phyloP scores from a whole-genome alignment of 2,888 invertebrate genomes.

The Ernsta delagoae region DNA sequence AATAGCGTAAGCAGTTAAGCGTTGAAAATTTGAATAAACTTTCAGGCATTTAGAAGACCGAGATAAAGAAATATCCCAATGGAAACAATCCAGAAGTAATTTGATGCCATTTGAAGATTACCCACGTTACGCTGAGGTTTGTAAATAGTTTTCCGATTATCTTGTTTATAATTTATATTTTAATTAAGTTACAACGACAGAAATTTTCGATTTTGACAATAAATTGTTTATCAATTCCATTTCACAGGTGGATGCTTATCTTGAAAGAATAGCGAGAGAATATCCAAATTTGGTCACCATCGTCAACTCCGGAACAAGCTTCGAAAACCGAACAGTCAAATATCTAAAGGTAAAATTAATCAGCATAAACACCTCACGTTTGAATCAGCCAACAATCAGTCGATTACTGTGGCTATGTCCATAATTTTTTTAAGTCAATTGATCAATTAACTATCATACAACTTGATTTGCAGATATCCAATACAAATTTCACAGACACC shows the following conservation, averaged over 20 bases:
- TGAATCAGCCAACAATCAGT: slow-evolving; percentile 60
- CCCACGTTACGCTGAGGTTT: slow-evolving; percentile 79
- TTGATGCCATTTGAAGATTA: slow-evolving; percentile 83
- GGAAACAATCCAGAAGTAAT: slow-evolving; percentile 40
- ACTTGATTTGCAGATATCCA: slow-evolving; percentile 78
- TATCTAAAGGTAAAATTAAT: slow-evolving; percentile 75
- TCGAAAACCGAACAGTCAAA: slow-evolving; percentile 81
- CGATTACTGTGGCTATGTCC: too few relatives aligned
- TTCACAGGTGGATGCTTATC: slow-evolving; percentile 69
- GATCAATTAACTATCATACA: too few relatives aligned
- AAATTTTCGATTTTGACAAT: neutral
- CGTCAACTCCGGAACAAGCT: slow-evolving; percentile 77
- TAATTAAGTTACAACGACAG: too few relatives aligned
- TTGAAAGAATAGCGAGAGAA: slow-evolving; percentile 63
- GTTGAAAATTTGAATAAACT: too few relatives aligned
- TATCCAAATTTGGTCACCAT: slow-evolving; percentile 75
- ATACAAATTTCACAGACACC: slow-evolving; percentile 64
- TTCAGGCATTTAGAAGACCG: slow-evolving; percentile 46
- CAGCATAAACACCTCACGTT: slow-evolving; percentile 64
- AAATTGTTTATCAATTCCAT: slow-evolving; percentile 3
- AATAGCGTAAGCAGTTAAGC: too few relatives aligned
- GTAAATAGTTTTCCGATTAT: neutral
- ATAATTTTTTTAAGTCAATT: too few relatives aligned
- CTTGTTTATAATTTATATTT: too few relatives aligned
- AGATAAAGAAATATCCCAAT: slow-evolving; percentile 42